Evolutionary conservation across 2,888 invertebrate genomes (phyloP).

Genomic region (Camponotus fellah): DNA sequence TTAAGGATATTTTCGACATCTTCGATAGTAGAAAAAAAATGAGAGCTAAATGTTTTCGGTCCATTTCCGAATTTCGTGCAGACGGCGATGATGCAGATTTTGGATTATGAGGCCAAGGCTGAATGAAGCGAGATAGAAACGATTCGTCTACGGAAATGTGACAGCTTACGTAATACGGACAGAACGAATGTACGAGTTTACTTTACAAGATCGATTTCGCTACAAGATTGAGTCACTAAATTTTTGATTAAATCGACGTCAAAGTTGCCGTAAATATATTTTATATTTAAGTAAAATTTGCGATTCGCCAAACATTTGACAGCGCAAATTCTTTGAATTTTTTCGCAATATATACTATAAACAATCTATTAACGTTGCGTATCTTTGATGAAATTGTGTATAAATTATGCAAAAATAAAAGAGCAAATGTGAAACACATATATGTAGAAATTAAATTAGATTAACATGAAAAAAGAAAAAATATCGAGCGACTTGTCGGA

Average conservation of each 20-base stretch:
- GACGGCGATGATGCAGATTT: conserved; percentile 2
- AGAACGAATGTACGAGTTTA: conserved; percentile 20
- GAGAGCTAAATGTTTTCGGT: background rate
- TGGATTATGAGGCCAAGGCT: conserved; percentile 60
- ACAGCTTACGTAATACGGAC: conserved; percentile 45
- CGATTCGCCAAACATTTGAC: background rate
- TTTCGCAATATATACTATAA: background rate
- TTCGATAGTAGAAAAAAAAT: background rate
- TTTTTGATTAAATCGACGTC: conserved; percentile 10
- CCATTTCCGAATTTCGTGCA: background rate
- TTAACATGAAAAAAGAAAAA: background rate
- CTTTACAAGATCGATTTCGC: conserved; percentile 27
- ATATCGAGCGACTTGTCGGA: background rate
- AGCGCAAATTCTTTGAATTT: background rate
- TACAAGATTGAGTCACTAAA: conserved; percentile 32
- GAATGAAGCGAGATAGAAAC: conserved; percentile 51
- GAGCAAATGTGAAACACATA: background rate
- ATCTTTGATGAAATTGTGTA: background rate
- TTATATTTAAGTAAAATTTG: background rate
- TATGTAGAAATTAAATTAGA: background rate
- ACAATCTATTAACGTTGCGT: background rate
- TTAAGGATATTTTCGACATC: background rate
- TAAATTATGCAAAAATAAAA: background rate
- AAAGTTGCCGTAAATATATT: background rate
- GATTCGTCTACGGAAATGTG: conserved; percentile 48